Base-by-base conservation (phyloP, 2,797 vertebrate genomes). In the Gallinago nigripennis region DNA sequence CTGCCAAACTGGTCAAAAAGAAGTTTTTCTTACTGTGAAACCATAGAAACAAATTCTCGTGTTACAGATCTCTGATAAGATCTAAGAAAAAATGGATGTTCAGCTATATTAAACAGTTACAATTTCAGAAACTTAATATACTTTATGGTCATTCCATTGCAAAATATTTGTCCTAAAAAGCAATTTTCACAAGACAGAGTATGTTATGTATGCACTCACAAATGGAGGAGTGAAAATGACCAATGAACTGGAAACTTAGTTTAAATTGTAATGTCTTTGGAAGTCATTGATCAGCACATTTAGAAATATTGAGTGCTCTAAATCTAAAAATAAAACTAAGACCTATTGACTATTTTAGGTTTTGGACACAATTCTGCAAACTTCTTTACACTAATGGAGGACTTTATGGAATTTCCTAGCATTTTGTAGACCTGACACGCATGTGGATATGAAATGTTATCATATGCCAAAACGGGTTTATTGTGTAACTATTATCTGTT, bases 401-500 rank as follows among this genome's bases (percentile, higher is more conserved):
- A 37, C 4, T 76, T 45, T 11, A 39, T 30, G 9, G 37, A 39
- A 41, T 50, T 54, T 69, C 8, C 19, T 37, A 28, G 2, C 4
- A 48, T 37, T 72, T 78, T 71, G 14, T 37, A 46, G 37, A 70
- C 9, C 9, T 82, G 31, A 58, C 9, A 10, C 21, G 11, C 16
- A 28, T 39, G 6, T 43, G 6, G 8, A 9, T 72, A 45, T 12
- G 15, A 63, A 43, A 68, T n/a, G 16, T 20, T 46, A 6, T 11
- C 5, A 0, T 54, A 45, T 2, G 1, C 41, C 16, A 70, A 57
- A 77, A 57, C 27, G 3, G 4, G 3, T 51, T 58, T 71, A 20
- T 9, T 41, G 6, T 75, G 9, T 45, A 50, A 25, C 9, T 53
- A 9, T 23, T 70, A 19, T 9, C 12, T 46, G 16, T 63, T 9